A percentile compares a stretch with the other conserved stretches of the same genome.
These are phyloP conservation scores for Sitta carolinensis DNA, from an alignment of 2,797 vertebrate species.

Conservation along the genomic window DNA sequence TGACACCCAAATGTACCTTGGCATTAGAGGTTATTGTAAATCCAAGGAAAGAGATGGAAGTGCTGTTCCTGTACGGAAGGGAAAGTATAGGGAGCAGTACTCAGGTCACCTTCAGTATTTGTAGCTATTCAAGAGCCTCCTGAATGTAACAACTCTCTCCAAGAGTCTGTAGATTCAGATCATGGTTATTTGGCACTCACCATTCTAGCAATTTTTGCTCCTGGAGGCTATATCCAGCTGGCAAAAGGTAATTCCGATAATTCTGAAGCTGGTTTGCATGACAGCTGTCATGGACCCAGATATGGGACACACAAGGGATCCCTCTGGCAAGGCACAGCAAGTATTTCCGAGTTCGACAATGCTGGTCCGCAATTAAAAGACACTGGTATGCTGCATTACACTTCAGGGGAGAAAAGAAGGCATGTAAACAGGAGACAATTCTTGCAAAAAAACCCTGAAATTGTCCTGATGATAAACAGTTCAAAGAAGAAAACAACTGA, in stretches of 20 bases:
- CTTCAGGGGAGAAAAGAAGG: slow-evolving; percentile 66
- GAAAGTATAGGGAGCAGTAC: not conserved
- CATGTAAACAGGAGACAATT: not conserved
- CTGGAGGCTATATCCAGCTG: slow-evolving; percentile 88
- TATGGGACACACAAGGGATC: slow-evolving; percentile 92
- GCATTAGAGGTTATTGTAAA: not conserved
- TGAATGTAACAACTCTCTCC: not conserved
- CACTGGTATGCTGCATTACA: slow-evolving; percentile 93
- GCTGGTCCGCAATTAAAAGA: slow-evolving; percentile 93
- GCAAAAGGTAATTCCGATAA: slow-evolving; percentile 93
- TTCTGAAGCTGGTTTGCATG: slow-evolving; percentile 93
- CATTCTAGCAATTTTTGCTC: slow-evolving; percentile 88
- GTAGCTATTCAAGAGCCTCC: not conserved
- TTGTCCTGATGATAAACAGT: not conserved
- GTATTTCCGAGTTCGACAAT: slow-evolving; percentile 92
- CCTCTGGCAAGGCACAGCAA: slow-evolving; percentile 94
- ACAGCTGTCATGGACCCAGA: slow-evolving; percentile 97
- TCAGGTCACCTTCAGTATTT: not conserved
- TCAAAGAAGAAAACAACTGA: not conserved
- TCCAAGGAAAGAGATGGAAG: not conserved
- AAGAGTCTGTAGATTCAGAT: not conserved
- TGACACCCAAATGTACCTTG: not conserved
- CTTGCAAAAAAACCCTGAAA: not conserved
- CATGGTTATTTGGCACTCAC: slow-evolving; percentile 72
- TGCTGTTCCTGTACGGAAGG: not conserved